Evolutionary conservation across 2,797 vertebrate genomes (phyloP), one percentile per base, ranked within the genome.

Genomic region (Sus cebifrons): DNA sequence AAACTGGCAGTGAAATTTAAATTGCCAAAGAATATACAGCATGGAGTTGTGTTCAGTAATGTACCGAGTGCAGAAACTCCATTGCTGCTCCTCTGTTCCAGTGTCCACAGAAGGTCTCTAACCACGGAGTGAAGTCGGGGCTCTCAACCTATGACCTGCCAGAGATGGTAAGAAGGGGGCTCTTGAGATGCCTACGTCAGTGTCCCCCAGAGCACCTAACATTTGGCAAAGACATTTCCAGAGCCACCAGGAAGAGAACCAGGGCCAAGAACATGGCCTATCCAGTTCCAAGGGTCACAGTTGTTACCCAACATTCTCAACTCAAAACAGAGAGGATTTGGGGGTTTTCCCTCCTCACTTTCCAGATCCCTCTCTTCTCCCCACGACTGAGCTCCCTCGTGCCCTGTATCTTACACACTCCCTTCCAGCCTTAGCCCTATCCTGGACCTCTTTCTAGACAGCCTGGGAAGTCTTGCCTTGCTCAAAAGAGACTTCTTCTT

Each of bases 101-200:
- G 2, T 0, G 8, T 20, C 5, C 13, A 0, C 1, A 2, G 18
- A 21, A 13, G 1, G 0, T 14, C 2, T 29, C 10, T 15, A 27
- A 6, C 6, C 23, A 15, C 32, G 16, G 5, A 44, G n/a, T 77
- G 11, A 77, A 23, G 12, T 44, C 20, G 0, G 3, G 6, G 36
- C 23, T 52, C 70, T 20, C 5, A 8, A 2, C 36, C 44, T 36
- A 1, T 13, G 52, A 2, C 7, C 3, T 23, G 5, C 3, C 4
- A 29, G n/a, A 49, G 3, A 56, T 14, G n/a, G 13, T 3, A 17
- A 40, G 32, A 32, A 36, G 13, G 15, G 40, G 4, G 5, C 27
- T n/a, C 6, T 0, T 14, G 13, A 77, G 6, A 14, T 18, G 21
- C 6, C 13, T 10, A 6, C 2, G 3, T 44, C 52, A 15, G 12